Base-by-base conservation (phyloP, 2,113 vertebrate species). In the Caretta caretta region DNA sequence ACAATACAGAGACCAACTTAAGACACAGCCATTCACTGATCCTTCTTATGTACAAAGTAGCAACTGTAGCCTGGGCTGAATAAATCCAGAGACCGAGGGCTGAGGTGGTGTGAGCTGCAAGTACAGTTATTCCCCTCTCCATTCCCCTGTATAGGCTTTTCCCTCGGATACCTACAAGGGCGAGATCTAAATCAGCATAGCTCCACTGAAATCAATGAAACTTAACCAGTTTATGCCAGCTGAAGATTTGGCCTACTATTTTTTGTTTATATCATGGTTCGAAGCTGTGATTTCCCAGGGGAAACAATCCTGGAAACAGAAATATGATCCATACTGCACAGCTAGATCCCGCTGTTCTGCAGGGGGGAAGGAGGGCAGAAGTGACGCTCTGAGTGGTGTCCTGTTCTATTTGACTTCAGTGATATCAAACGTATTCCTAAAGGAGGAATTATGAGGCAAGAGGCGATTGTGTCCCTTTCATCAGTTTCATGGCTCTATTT, bases 61-160 rank as follows among this genome's bases (percentile, higher is more conserved):
- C 48, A 62, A 46, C 69, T 53, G 17, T 46, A 11, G 6, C 48
- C 35, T 48, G 29, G 24, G 10, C 11, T 46, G 46, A 86, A 50
- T 10, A 50, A 51, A 35, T 22, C 31, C 51, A 76, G 31, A 5
- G 9, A 6, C 3, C 13, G 12, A 3, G 1, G 6, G 46, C 57
- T 1, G 0, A 0, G 1, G n/a, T 48, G 50, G 50, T 84, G 17
- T 10, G 57, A 90, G 42, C 1, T 90, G 65, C 84, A 8, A 14
- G 6, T 46, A 46, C 25, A 11, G 72, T 75, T 75, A 42, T 75
- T 10, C 42, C 42, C 42, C 19, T 80, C 50, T 38, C 49, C 38
- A 53, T n/a, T 49, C 10, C 87, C 89, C 48, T 69, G 12, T 4
- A 13, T 35, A 76, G 54, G 35, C 10, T 48, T 76, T 22, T 76